These are phyloP conservation scores for Callaeas wilsoni DNA, from an alignment of 2,113 vertebrate genomes.

Conservation along the genomic window DNA sequence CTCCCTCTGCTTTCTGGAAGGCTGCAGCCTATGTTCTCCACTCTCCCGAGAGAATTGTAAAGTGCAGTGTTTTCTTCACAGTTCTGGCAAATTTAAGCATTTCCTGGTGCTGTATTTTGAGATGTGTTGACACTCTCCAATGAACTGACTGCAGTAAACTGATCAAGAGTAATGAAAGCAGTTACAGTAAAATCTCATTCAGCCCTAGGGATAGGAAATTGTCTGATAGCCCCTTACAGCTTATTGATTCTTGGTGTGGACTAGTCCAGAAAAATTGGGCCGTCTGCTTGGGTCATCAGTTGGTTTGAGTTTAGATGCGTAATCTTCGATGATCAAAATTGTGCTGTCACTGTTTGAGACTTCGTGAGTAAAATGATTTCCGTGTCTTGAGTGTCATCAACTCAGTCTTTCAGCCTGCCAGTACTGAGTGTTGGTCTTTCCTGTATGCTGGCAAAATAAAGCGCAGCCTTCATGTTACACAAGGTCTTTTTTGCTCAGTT, in stretches of 20 bases:
- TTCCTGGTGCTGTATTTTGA: neutral
- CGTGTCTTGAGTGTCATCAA: neutral
- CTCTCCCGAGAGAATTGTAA: accelerated
- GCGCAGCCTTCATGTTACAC: neutral
- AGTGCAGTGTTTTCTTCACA: neutral
- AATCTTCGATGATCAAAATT: neutral
- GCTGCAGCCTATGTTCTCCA: neutral
- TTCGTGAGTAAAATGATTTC: neutral
- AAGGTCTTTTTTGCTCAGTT: neutral
- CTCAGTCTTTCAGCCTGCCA: neutral
- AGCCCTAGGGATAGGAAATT: neutral
- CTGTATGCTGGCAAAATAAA: neutral
- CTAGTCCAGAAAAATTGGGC: neutral
- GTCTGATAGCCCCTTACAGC: neutral
- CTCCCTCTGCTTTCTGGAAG: neutral
- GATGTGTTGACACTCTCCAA: neutral
- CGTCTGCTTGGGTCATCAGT: neutral
- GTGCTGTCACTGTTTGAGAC: neutral
- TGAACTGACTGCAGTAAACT: neutral
- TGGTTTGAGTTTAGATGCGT: neutral
- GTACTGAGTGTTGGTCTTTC: neutral
- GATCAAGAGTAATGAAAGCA: neutral
- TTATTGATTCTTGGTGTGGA: neutral
- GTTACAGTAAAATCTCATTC: neutral
- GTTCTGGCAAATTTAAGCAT: neutral